Evolutionary conservation across 2,888 invertebrate genomes (phyloP).

Genomic region (Heliconius hortense): DNA sequence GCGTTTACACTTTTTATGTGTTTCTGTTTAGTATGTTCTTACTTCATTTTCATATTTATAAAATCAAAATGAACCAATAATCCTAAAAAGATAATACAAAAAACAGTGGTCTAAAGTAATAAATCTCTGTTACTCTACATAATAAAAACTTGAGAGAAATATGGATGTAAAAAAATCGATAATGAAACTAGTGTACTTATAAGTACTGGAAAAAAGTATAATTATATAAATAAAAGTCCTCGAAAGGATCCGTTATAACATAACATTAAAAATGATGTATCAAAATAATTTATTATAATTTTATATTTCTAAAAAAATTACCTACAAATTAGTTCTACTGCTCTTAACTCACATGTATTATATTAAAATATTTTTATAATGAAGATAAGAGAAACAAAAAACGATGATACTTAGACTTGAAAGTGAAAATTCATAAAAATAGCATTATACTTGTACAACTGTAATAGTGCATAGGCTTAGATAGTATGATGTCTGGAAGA

Average conservation of each 20-base stretch:
- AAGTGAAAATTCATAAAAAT: slow-evolving; percentile 69
- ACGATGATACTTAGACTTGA: slow-evolving; percentile 53
- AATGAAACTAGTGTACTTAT: background rate
- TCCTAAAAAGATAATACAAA: background rate
- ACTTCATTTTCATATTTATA: background rate
- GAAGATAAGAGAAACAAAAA: background rate
- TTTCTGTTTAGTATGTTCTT: background rate
- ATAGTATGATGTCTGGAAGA: background rate
- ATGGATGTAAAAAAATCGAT: background rate
- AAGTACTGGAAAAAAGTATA: background rate
- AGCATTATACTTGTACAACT: slow-evolving; percentile 49
- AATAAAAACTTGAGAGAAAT: background rate
- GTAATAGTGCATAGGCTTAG: background rate
- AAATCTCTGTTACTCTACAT: background rate
- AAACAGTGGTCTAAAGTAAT: background rate
- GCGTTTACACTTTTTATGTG: slow-evolving; percentile 8
- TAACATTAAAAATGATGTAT: no score
- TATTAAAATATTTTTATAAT: background rate
- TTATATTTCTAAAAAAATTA: background rate
- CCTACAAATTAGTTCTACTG: background rate
- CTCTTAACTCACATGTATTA: background rate
- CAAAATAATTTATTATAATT: no score
- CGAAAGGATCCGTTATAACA: background rate
- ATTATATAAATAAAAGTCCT: background rate
- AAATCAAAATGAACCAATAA: background rate